Evolutionary conservation across 1,140 invertebrate genomes (phyloP), one percentile per base, ranked within the genome.

Genomic region (Choristoneura fumiferana): DNA sequence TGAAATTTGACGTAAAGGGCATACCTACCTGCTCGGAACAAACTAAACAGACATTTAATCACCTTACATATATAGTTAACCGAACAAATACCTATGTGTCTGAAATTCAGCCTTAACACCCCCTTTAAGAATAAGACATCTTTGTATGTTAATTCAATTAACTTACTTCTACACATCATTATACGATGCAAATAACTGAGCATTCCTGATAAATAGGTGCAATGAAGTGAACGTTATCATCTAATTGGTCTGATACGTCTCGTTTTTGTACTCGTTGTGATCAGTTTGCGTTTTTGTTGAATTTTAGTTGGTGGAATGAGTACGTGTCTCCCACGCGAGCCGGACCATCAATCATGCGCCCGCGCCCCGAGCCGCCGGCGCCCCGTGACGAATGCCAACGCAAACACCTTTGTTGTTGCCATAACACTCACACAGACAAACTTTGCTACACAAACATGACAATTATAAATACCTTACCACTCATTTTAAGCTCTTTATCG

Each of bases 301-400:
- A 49, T 8, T 49, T 49, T 49, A 22, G 43, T 22, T 49, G n/a
- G 43, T 12, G 29, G 43, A 17, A n/a, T 18, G 43, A 17, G n/a
- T 12, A 22, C 17, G 22, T 15, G 29, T 22, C 43, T 22, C 2
- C 2, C 2, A 15, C 35, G 33, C 53, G 53, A 36, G 40, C 40
- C 15, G 58, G 64, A 76, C 76, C 80, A 87, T 87, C 84, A 87
- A 87, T 87, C 84, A 86, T 74, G 60, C 52, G 61, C 60, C 63
- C 60, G 60, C 57, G 61, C 45, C 43, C 37, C 40, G 38, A 10
- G 54, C 67, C 67, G 66, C 56, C 63, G 80, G 77, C 81, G 80
- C 79, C 81, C 85, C 81, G 78, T 84, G 83, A 88, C 85, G 81
- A 85, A 86, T 85, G 76, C 79, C 81, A 84, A 74, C 73, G 74